phyloP scores from a whole-genome alignment of 2,888 invertebrate species.

The Tenthredo scrophulariae region DNA sequence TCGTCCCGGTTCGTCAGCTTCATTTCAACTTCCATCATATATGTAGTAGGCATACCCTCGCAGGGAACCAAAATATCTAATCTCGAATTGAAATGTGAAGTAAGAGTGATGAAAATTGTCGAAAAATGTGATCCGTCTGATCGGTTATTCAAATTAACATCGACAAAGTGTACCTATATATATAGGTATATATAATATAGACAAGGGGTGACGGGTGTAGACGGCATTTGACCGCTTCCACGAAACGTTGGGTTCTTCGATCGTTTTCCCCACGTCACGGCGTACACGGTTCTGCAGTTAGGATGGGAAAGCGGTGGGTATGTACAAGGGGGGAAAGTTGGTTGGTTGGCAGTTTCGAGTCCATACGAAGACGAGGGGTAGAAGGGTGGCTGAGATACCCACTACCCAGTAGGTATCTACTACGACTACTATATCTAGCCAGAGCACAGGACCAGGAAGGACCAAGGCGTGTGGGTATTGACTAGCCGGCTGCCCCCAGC shows the following conservation, averaged over 20 bases:
- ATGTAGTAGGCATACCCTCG: too few species aligned
- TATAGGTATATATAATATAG: background rate
- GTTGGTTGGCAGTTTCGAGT: constrained; percentile 52
- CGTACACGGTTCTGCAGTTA: constrained; percentile 53
- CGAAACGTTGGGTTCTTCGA: constrained; percentile 46
- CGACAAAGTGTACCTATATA: background rate
- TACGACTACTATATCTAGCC: constrained; percentile 15
- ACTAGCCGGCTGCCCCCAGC: constrained; percentile 74
- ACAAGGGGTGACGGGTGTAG: constrained; percentile 48
- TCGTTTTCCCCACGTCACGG: constrained; percentile 50
- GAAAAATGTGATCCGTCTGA: background rate
- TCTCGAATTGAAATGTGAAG: background rate
- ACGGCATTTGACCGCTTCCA: constrained; percentile 47
- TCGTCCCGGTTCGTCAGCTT: background rate
- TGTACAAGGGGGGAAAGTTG: constrained; percentile 46
- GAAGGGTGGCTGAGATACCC: constrained; percentile 47
- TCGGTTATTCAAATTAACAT: constrained; percentile 18
- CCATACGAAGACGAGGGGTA: constrained; percentile 50
- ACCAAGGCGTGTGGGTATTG: constrained; percentile 74
- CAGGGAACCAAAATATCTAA: background rate
- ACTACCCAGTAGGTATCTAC: constrained; percentile 43
- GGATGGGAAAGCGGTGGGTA: constrained; percentile 46
- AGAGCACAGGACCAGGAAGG: constrained; percentile 69
- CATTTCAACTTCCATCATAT: background rate
- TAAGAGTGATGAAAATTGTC: background rate